These are phyloP conservation scores for Neocloeon triangulifer DNA, from an alignment of 1,140 invertebrate species.

Conservation along the genomic window DNA sequence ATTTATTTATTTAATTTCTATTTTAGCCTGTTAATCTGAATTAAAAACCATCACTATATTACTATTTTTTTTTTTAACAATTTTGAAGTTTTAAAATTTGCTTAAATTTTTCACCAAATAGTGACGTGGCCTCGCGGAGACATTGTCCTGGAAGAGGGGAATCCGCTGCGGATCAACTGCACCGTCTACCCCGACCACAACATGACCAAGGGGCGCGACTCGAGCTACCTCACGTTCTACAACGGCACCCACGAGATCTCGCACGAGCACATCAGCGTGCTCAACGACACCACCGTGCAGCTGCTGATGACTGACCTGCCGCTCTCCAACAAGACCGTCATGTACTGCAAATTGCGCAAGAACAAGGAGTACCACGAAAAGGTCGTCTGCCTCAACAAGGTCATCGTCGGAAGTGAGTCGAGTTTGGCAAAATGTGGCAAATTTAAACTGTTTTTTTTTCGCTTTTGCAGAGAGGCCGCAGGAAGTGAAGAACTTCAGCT, in stretches of 20 bases:
- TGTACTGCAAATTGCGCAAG: constrained; percentile 18
- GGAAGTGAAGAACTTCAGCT: too few relatives aligned
- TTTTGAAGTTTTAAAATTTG: too few relatives aligned
- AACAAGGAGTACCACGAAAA: constrained; percentile 10
- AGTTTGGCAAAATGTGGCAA: too few relatives aligned
- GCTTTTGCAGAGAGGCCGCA: too few relatives aligned
- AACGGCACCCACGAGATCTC: constrained; percentile 16
- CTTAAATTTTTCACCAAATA: too few relatives aligned
- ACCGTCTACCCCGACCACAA: constrained; percentile 18
- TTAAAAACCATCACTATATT: too few relatives aligned
- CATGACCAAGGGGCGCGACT: constrained; percentile 16
- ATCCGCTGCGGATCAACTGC: constrained; percentile 22
- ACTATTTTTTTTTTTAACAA: too few relatives aligned
- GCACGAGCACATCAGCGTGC: constrained; percentile 16
- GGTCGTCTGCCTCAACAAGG: constrained; percentile 24
- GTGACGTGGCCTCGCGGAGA: constrained; percentile 25
- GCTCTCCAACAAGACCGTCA: constrained; percentile 16
- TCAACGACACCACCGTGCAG: constrained; percentile 23
- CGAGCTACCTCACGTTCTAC: constrained; percentile 21
- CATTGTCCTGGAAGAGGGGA: constrained; percentile 21
- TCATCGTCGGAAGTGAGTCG: constrained; percentile 26
- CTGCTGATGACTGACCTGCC: constrained; percentile 20
- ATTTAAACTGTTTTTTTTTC: too few relatives aligned
- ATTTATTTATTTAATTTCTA: too few relatives aligned
- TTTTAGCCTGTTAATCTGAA: too few relatives aligned